Evolutionary conservation across 2,113 vertebrate species (phyloP).

Genomic region (Balaeniceps rex): DNA sequence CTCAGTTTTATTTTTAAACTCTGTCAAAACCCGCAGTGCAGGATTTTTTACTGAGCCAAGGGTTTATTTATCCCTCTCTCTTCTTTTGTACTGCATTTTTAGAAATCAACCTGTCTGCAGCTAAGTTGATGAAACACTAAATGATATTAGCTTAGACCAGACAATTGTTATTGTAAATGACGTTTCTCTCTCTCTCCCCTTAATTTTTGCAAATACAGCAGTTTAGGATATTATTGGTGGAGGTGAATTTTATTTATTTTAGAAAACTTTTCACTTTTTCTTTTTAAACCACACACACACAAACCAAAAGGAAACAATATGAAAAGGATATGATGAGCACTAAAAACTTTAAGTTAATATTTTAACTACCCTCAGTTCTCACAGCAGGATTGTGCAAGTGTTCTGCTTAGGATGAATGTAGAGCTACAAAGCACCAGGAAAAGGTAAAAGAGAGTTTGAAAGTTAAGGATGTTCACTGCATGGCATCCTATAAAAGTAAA

Average conservation of each 20-base stretch:
- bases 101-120: not conserved
- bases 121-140: not conserved
- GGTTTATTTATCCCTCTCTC: not conserved
- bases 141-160: not conserved
- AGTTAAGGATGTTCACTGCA: not conserved
- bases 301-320: not conserved
- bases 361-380: not conserved
- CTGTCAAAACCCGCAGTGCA: conserved; percentile 10
- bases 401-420: not conserved
- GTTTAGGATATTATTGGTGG: not conserved
- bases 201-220: not conserved
- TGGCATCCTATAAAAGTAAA: not conserved
- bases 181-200: not conserved
- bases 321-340: not conserved
- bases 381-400: not conserved
- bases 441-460: not conserved
- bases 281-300: not conserved
- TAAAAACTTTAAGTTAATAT: not conserved
- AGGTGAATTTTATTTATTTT: not conserved
- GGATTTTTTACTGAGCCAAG: not conserved
- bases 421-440: not conserved
- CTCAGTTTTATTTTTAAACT: conserved; percentile 58
- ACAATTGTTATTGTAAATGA: not conserved
- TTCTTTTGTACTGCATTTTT: not conserved
- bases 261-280: not conserved